phyloP scores from a whole-genome alignment of 1,140 invertebrate genomes.

The Lineus longissimus region DNA sequence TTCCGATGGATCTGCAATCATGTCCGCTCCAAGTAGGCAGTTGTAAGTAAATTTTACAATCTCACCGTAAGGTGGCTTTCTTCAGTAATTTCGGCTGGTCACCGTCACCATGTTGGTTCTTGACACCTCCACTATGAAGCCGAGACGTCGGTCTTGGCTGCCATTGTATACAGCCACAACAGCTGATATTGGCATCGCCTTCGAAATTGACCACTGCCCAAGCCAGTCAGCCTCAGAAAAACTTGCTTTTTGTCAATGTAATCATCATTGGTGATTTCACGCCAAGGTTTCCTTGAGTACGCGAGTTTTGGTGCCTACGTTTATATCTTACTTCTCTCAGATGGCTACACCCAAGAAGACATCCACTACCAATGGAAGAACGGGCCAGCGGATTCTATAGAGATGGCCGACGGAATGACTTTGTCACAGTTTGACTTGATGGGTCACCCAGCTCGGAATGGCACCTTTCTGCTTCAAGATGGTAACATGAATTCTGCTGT shows the following conservation, averaged over 20 bases:
- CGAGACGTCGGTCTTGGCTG: no score
- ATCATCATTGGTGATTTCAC: not conserved
- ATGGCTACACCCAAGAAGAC: constrained; percentile 47
- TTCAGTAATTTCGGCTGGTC: no score
- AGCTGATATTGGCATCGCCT: no score
- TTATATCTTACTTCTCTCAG: constrained; percentile 28
- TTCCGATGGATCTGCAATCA: constrained; percentile 54
- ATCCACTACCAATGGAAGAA: constrained; percentile 52
- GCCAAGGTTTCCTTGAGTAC: no score
- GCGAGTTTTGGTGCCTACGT: no score
- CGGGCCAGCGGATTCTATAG: constrained; percentile 32
- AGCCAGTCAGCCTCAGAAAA: not conserved
- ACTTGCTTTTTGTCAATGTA: not conserved
- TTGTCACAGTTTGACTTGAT: constrained; percentile 55
- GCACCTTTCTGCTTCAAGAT: constrained; percentile 28
- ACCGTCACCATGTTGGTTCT: no score
- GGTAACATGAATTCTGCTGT: no score
- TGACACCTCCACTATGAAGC: no score
- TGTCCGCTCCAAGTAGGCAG: constrained; percentile 54
- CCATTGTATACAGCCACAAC: no score
- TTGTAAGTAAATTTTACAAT: constrained; percentile 44
- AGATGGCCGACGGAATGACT: constrained; percentile 38
- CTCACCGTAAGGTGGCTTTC: not conserved
- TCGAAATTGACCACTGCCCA: no score
- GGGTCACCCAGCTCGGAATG: constrained; percentile 42